Percentiles rank a stretch among this genome's conserved stretches.
Evolutionary conservation across 92 coral and sea anemone species (phyloP).

Genomic region (Porites lobata): DNA sequence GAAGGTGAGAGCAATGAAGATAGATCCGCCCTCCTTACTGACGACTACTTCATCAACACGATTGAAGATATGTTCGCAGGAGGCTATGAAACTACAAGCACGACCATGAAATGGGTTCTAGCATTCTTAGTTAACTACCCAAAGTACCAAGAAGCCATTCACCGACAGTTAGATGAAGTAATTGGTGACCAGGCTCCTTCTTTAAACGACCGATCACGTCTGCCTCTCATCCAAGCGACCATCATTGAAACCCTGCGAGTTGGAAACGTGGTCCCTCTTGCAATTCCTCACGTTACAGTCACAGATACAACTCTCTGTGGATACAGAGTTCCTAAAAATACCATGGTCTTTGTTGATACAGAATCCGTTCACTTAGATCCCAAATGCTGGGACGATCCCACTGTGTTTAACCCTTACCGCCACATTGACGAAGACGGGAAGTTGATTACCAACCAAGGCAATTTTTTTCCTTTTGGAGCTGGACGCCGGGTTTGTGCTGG

Average conservation of each 20-base stretch:
- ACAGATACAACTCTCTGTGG: constrained; percentile 42
- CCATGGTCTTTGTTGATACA: constrained; percentile 43
- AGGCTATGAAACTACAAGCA: constrained; percentile 70
- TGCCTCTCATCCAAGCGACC: constrained; percentile 56
- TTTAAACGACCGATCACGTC: constrained; percentile 33
- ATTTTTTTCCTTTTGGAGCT: constrained; percentile 49
- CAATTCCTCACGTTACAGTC: constrained; percentile 46
- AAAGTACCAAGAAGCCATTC: constrained; percentile 50
- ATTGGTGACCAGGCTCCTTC: constrained; percentile 24
- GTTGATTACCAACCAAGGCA: neutral
- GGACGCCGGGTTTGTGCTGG: constrained; percentile 66
- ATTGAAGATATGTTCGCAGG: constrained; percentile 55
- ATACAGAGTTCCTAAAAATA: constrained; percentile 40
- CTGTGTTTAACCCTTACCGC: constrained; percentile 1
- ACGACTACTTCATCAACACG: constrained; percentile 51
- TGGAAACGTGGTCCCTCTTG: constrained; percentile 48
- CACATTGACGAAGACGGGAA: constrained; percentile 30
- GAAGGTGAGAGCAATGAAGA: neutral
- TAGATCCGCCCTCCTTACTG: constrained; percentile 39
- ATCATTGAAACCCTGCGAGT: constrained; percentile 62
- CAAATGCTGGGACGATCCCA: constrained; percentile 60
- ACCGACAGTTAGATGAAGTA: constrained; percentile 62
- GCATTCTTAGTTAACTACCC: constrained; percentile 63
- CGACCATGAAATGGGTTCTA: constrained; percentile 55
- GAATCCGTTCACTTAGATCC: constrained; percentile 61